phyloP scores from a whole-genome alignment of 2,797 vertebrate species.

The Enteromius viviparus region DNA sequence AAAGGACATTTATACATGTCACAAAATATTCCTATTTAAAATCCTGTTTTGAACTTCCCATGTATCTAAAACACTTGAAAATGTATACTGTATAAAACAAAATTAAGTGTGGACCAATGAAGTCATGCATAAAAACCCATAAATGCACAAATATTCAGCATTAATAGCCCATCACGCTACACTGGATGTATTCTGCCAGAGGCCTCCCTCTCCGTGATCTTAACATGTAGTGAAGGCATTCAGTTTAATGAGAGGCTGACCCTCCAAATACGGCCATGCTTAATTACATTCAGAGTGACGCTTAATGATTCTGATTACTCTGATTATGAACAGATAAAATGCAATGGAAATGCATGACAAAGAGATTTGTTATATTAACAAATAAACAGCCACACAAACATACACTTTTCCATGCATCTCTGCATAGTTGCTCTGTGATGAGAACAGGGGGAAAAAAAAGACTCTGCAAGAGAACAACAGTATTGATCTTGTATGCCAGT shows the following conservation, averaged over 20 bases:
- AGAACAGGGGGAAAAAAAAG: conserved; percentile 41
- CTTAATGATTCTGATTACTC: conserved; percentile 53
- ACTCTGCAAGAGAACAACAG: conserved; percentile 41
- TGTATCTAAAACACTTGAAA: background rate
- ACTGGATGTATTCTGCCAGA: conserved; percentile 16
- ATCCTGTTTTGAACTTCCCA: background rate
- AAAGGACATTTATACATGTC: background rate
- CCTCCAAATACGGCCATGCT: conserved; percentile 35
- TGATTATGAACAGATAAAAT: conserved; percentile 48
- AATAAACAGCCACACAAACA: conserved; percentile 12
- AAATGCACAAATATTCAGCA: conserved; percentile 17
- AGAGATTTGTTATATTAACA: background rate
- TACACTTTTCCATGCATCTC: conserved; percentile 28
- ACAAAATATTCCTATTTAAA: background rate
- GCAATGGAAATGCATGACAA: conserved; percentile 25
- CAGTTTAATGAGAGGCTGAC: conserved; percentile 33
- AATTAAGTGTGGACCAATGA: background rate
- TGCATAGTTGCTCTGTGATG: conserved; percentile 50
- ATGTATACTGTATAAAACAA: background rate
- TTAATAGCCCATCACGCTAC: conserved; percentile 32
- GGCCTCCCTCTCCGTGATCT: conserved; percentile 33
- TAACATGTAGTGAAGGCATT: conserved; percentile 42
- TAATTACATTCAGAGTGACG: conserved; percentile 47
- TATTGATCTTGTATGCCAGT: conserved; percentile 58
- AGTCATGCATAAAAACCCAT: conserved; percentile 28